Evolutionary conservation across 2,797 vertebrate genomes (phyloP).

Genomic region (Pseudochaenichthys georgianus): DNA sequence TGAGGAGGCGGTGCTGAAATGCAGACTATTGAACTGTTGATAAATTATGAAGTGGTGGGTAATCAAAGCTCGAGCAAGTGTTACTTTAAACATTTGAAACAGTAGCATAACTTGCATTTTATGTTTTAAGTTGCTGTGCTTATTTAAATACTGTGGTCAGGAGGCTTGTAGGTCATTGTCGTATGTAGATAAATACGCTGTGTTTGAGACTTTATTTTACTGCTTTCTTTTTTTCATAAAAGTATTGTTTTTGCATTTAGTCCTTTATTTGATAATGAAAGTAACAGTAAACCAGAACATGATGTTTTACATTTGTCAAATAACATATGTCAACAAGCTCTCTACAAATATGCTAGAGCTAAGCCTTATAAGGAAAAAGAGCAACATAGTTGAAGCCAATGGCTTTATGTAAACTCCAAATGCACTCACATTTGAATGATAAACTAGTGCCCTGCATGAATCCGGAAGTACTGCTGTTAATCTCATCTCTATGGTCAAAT

Average conservation of each 20-base stretch:
- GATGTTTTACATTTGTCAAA: constrained; percentile 37
- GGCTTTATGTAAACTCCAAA: constrained; percentile 40
- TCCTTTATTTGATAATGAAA: too few relatives aligned
- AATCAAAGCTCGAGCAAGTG: constrained; percentile 52
- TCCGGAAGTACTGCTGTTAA: constrained; percentile 29
- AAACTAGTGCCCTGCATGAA: background rate
- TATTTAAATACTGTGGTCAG: constrained; percentile 9
- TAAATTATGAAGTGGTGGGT: constrained; percentile 62
- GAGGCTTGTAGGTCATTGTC: background rate
- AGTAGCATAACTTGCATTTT: constrained; percentile 37
- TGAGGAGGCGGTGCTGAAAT: constrained; percentile 49
- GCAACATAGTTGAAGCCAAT: constrained; percentile 18
- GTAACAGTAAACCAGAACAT: constrained; percentile 4
- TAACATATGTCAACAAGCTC: constrained; percentile 33
- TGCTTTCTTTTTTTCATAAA: too few relatives aligned
- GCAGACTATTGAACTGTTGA: constrained; percentile 57
- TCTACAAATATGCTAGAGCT: constrained; percentile 26
- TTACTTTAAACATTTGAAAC: constrained; percentile 49
- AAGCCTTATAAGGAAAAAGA: constrained; percentile 18
- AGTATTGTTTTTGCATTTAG: too few relatives aligned
- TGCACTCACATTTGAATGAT: constrained; percentile 25
- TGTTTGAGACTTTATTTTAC: too few relatives aligned
- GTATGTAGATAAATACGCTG: too few relatives aligned
- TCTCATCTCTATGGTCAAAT: constrained; percentile 30
- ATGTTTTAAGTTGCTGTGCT: constrained; percentile 20